Conservation (phyloP, 2,113 vertebrate species). For the Calypte anna region DNA sequence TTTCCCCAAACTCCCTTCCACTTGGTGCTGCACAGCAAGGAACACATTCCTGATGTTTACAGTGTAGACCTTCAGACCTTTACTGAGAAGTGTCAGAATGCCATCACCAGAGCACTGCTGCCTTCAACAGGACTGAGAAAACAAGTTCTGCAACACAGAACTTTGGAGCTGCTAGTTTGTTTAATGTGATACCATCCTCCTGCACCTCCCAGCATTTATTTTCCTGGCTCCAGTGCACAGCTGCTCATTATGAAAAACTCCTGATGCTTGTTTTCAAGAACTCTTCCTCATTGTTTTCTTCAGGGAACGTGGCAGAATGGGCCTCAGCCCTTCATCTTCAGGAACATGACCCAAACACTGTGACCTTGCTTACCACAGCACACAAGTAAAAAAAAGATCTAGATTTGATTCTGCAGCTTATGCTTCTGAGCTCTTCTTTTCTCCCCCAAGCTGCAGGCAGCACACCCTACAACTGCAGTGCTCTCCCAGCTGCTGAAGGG, state of each 20-base stretch:
- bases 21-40: neutral
- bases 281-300: neutral
- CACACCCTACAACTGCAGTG: neutral
- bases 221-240: neutral
- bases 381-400: neutral
- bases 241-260: neutral
- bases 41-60: neutral
- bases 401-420: neutral
- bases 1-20: neutral
- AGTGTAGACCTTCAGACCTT: neutral
- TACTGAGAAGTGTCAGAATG: neutral
- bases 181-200: fast-evolving
- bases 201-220: neutral
- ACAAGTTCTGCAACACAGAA: neutral
- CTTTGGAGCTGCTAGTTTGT: neutral
- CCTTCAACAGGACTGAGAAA: neutral
- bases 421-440: neutral
- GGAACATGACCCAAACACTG: neutral
- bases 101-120: neutral
- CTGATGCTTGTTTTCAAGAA: neutral
- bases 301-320: neutral
- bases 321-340: neutral
- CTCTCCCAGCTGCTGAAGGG: neutral
- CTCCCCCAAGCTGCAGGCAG: neutral
- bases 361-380: neutral